Evolutionary conservation across 2,888 invertebrate genomes (phyloP).

Genomic region (Pediacus dermestoides): DNA sequence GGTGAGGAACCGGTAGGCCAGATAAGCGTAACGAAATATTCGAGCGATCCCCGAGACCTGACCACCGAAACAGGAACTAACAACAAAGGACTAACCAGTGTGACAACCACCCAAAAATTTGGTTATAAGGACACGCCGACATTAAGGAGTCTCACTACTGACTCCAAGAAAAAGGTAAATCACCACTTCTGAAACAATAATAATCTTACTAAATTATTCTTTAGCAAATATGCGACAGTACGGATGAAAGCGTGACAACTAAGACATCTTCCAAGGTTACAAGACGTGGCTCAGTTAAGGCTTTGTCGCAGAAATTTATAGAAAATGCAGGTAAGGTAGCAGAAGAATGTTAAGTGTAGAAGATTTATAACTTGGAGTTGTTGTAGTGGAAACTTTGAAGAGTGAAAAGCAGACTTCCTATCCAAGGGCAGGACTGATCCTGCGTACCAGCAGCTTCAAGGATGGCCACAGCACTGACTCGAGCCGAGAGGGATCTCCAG

Average conservation of each 20-base stretch:
- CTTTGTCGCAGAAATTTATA: conserved; percentile 74
- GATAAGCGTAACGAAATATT: conserved; percentile 68
- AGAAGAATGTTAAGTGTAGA: conserved; percentile 2
- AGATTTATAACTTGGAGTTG: conserved; percentile 11
- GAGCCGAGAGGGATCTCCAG: conserved; percentile 38
- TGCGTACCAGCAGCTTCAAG: conserved; percentile 62
- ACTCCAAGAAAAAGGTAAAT: conserved; percentile 33
- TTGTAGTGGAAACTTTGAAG: conserved; percentile 55
- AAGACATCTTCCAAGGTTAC: conserved; percentile 49
- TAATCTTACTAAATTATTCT: conserved; percentile 14
- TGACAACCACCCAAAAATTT: conserved; percentile 49
- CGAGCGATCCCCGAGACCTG: conserved; percentile 60
- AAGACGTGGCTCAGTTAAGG: conserved; percentile 71
- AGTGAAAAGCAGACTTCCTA: conserved; percentile 57
- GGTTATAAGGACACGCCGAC: conserved; percentile 44
- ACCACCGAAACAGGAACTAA: conserved; percentile 27
- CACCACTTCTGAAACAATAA: conserved; percentile 12
- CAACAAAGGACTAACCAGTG: conserved; percentile 39
- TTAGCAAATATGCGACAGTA: conserved; percentile 36
- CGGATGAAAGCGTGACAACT: conserved; percentile 26
- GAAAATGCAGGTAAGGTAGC: conserved; percentile 59
- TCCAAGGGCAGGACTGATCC: conserved; percentile 72
- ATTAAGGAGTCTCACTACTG: conserved; percentile 33
- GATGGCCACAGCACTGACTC: conserved; percentile 41
- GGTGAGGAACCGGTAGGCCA: conserved; percentile 66